Evolutionary conservation across 35 echinoderm and acorn worm genomes (phyloP), one percentile per base, ranked within the genome.

Genomic region (Ophioderma brevispina): DNA sequence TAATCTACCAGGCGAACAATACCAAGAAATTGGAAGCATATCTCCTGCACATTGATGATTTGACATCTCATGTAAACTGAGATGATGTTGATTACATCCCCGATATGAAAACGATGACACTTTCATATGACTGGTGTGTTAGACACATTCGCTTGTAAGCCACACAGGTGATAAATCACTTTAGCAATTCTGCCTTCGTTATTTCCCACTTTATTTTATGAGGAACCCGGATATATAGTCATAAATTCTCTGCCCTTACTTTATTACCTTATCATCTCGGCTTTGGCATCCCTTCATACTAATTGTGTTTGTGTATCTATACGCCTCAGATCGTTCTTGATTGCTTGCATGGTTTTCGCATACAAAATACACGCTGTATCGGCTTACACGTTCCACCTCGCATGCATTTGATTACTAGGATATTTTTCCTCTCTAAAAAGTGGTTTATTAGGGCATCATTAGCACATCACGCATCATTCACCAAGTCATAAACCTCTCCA

Each of bases 301-400:
- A 70, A 70, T 70, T 70, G 10, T 70, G 59, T 70, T 70, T 70
- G 59, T 70, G 59, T 70, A 15, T 70, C 59, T 70, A 8, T 70
- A 70, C 59, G 59, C 59, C 59, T 70, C 17, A 70, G 6, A 25
- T 70, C 1, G 23, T 30, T 70, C n/a, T 70, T 70, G 59, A 70
- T 70, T 70, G n/a, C 59, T 70, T 70, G 59, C 59, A 70, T 70
- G 59, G 59, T 25, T 70, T 70, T 70, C 23, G 59, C 59, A 70
- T 70, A 70, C 59, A 30, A 25, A 70, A 70, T 70, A 70, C n/a
- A 70, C n/a, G 59, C 17, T 70, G 59, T 70, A 70, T 70, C 59
- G 23, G 15, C 59, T 70, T 70, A 25, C 59, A 70, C 17, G 28
- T 70, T 25, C 59, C 59, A 70, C 15, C 28, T 70, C 28, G n/a